Conservation (phyloP, 2,888 invertebrate genomes). For the Eulithis testata region DNA sequence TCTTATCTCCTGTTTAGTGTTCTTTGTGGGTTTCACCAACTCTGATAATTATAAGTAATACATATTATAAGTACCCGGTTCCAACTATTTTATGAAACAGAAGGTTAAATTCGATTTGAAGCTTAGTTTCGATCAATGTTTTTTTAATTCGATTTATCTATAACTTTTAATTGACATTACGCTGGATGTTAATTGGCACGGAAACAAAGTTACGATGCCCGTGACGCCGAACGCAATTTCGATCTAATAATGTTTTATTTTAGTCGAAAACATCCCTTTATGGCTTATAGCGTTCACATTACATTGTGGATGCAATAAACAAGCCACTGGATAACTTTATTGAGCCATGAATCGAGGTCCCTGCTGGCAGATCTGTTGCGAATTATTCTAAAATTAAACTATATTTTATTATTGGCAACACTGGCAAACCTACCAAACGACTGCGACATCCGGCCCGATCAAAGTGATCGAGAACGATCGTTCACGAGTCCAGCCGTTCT, state of each 20-base stretch:
- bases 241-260: conserved; percentile 48
- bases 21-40: too few relatives aligned
- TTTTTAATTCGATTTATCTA: neutral
- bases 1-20: too few relatives aligned
- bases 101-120: neutral
- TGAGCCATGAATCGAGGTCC: conserved; percentile 59
- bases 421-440: conserved; percentile 64
- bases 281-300: conserved; percentile 48
- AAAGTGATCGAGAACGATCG: conserved; percentile 73
- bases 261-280: conserved; percentile 45
- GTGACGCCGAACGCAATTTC: conserved; percentile 36
- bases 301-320: conserved; percentile 60
- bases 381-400: conserved; percentile 75
- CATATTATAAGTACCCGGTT: too few relatives aligned
- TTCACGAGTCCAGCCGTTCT: conserved; percentile 51
- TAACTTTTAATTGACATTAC: conserved; percentile 15
- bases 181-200: conserved; percentile 22
- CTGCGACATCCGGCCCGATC: conserved; percentile 78
- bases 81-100: neutral
- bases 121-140: neutral
- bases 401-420: conserved; percentile 64
- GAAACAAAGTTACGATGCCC: conserved; percentile 37
- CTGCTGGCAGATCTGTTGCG: conserved; percentile 58
- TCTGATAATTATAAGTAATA: too few relatives aligned
- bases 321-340: conserved; percentile 60